Base-by-base conservation (phyloP, 2,888 invertebrate genomes). In the Spisula subtruncata region DNA sequence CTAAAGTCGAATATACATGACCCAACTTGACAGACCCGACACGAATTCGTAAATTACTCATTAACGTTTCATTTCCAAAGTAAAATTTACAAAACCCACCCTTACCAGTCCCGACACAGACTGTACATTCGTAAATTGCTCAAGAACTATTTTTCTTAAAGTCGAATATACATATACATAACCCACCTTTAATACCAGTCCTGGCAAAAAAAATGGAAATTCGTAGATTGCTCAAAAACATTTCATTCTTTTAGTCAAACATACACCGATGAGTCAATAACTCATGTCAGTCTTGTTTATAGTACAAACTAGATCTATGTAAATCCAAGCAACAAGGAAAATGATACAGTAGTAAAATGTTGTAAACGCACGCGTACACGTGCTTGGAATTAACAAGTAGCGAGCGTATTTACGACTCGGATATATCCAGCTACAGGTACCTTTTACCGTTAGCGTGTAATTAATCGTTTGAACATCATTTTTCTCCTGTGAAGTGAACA, bases 301-400 rank as follows among this genome's bases (percentile, higher is more conserved):
- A 35, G 75, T 35, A 75, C 14, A 16, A 75, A 75, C 75, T 35
- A 75, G 12, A 66, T n/a, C 10, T 75, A 75, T 25, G 75, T 75
- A 35, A 32, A 75, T 75, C 75, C 32, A 75, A 4, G 35, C 8
- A 35, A 25, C 25, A 8, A 29, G 1, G 75, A 75, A 35, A 32
- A 35, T 35, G 75, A 75, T 75, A 75, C 75, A 18, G 32, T 14
- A 32, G 35, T 16, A 75, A 75, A 75, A 75, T 18, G 0, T 25
- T 35, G 14, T 12, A 0, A 32, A 75, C 32, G 35, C 75, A 35
- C 75, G 75, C 32, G 75, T 35, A 18, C 75, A 75, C 75, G 75
- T 75, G 75, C 35, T 75, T 35, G 16, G 32, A 75, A 75, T 75
- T 75, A 75, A 75, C 75, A 75, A 75, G 75, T 75, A 75, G 35